Conservation (phyloP, 2,113 vertebrate species). For the Notothenia rossii region DNA sequence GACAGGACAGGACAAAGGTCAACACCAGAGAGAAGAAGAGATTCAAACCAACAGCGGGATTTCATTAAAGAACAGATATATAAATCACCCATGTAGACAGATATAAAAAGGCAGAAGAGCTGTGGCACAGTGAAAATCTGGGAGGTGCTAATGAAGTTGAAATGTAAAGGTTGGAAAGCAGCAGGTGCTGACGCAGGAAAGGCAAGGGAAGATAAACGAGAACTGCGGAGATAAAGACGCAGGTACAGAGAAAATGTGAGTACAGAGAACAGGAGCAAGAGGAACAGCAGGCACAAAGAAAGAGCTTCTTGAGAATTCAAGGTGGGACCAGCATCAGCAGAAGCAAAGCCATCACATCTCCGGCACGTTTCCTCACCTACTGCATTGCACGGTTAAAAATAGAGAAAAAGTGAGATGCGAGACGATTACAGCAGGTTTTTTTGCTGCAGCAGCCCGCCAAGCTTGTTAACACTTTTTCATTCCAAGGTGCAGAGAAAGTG, state of each 20-base stretch:
- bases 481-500: conserved; percentile 15
- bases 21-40: conserved; percentile 63
- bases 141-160: conserved; percentile 23
- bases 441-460: conserved; percentile 26
- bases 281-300: background rate
- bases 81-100: conserved; percentile 30
- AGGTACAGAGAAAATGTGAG: background rate
- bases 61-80: conserved; percentile 30
- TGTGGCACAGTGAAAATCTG: background rate
- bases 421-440: conserved; percentile 19
- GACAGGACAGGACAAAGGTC: conserved; percentile 71
- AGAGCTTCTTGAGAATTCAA: conserved; percentile 7
- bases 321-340: conserved; percentile 4
- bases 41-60: conserved; percentile 59
- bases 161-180: conserved; percentile 19
- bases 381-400: conserved; percentile 54
- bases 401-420: conserved; percentile 47
- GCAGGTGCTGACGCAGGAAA: conserved; percentile 11
- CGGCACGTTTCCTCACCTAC: conserved; percentile 28
- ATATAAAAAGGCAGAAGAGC: conserved; percentile 11
- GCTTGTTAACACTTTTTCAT: conserved; percentile 67
- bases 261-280: conserved; percentile 7
- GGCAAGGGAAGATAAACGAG: background rate
- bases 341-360: background rate
- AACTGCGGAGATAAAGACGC: conserved; percentile 6